Evolutionary conservation across 2,888 invertebrate genomes (phyloP), one percentile per base, ranked within the genome.

Genomic region (Clanis bilineata): DNA sequence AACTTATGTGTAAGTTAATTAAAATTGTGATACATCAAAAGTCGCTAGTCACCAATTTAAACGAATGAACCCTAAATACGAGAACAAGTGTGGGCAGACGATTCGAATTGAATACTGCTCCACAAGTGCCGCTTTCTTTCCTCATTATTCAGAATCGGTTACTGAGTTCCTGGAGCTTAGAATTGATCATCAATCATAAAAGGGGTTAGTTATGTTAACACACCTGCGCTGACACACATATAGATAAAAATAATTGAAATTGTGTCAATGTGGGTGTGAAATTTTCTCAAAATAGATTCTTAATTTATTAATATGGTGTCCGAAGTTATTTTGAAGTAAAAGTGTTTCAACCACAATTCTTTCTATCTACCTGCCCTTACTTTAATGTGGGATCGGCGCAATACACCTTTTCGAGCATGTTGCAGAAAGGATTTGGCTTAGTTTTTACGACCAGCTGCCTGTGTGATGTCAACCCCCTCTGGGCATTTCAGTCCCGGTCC

Each of bases 71-170:
- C 23, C 38, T 25, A 58, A 51, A 41, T 18, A 28, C 2, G 4
- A 38, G 7, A 28, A 5, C 5, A 15, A 1, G 51, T 25, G 58
- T 58, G 58, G 58, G 58, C 12, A 39, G 58, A 25, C 5, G n/a
- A 25, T 47, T 47, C 39, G 47, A 51, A 51, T 58, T 39, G 51
- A 51, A 58, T 58, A 51, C 25, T 38, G 25, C 18, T 22, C 15
- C 18, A 56, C 23, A 56, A 43, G 41, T 57, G 44, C 41, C 21
- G 23, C 22, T 57, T 23, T 28, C 45, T 58, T 58, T 47, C 10
- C 6, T 57, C 32, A 21, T 23, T 45, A 18, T 39, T 18, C 21
- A 39, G 47, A 39, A 39, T 25, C 23, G 18, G 18, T 51, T 51
- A 39, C 12, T 18, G 6, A 51, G 18, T 58, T 58, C 51, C 38